Evolutionary conservation across 2,888 invertebrate species (phyloP).

Genomic region (Eudasyphora cyanicolor): DNA sequence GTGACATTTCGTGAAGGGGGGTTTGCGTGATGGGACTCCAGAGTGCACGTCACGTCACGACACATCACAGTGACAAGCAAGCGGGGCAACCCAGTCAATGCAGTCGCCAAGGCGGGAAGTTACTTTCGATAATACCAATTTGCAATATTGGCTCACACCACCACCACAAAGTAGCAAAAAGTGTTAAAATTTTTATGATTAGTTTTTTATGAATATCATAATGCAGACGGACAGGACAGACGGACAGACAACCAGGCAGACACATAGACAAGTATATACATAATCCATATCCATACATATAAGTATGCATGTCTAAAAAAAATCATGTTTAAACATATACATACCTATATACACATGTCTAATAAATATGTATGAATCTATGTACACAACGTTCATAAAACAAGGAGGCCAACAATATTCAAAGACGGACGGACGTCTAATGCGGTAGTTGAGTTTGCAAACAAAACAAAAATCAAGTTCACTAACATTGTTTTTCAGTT

Average conservation of each 20-base stretch:
- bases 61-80: not conserved
- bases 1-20: conserved; percentile 11
- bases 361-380: conserved; percentile 41
- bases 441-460: conserved; percentile 52
- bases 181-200: conserved; percentile 3
- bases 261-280: not conserved
- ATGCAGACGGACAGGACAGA: no score
- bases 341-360: not conserved
- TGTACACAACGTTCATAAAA: not conserved
- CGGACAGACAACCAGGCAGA: not conserved
- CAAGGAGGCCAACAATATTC: no score
- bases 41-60: no score
- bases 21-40: no score
- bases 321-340: conserved; percentile 2
- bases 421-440: conserved; percentile 15
- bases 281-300: not conserved
- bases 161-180: not conserved
- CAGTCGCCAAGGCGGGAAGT: not conserved
- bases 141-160: not conserved
- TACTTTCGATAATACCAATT: conserved; percentile 25
- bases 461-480: conserved; percentile 62
- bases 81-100: not conserved
- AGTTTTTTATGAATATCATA: not conserved
- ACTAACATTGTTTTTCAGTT: conserved; percentile 49
- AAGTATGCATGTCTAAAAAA: not conserved